Percentiles rank a stretch among this genome's conserved stretches.
Evolutionary conservation across 1,140 invertebrate species (phyloP).

Genomic region (Sarcophaga bullata): DNA sequence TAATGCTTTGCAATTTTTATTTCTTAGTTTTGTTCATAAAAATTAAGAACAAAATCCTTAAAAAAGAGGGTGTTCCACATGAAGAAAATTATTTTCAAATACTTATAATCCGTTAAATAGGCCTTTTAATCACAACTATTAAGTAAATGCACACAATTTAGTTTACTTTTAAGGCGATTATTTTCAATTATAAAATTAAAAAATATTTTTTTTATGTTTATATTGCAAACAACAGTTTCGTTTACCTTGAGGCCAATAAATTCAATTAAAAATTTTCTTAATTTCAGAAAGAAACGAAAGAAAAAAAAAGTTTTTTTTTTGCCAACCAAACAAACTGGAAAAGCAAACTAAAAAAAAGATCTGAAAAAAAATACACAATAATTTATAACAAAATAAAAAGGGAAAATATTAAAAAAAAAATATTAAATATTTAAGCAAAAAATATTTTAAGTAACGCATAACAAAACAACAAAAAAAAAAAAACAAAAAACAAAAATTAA

Average conservation of each 20-base stretch:
- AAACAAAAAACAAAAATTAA: background rate
- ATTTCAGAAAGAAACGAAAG: background rate
- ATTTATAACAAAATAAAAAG: background rate
- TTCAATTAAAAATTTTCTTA: slow-evolving; percentile 34
- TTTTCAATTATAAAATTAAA: no score
- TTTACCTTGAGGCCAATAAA: slow-evolving; percentile 10
- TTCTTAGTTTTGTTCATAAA: no score
- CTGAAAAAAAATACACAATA: background rate
- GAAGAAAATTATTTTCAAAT: no score
- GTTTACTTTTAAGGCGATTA: no score
- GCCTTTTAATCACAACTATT: no score
- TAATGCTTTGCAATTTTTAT: no score
- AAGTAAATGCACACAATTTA: no score
- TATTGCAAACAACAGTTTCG: background rate
- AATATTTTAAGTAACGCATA: no score
- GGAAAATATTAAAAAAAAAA: background rate
- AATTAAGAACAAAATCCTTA: no score
- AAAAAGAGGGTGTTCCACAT: no score
- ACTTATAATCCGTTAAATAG: no score
- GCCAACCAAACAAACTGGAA: slow-evolving; percentile 5
- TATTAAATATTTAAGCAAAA: background rate
- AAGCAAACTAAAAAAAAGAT: slow-evolving; percentile 19
- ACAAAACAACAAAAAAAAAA: background rate
- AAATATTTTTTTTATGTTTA: no score
- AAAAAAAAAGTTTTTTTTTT: background rate